Evolutionary conservation across 1,140 invertebrate genomes (phyloP), one percentile per base, ranked within the genome.

Genomic region (Vanessa atalanta): DNA sequence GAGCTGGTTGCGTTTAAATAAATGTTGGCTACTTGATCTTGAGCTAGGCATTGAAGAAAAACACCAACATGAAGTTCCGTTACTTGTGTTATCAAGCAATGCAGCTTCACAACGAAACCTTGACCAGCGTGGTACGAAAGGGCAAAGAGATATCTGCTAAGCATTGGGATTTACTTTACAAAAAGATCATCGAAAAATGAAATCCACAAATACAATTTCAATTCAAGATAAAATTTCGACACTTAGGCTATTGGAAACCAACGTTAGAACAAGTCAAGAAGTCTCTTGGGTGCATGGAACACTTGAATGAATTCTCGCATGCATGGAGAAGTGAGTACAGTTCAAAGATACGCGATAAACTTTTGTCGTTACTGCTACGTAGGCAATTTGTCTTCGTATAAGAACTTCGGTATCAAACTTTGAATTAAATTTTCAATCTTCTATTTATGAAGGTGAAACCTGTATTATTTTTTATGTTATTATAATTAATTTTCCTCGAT

Each of bases 291-390:
- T 73, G 71, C 69, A 67, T 63, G 50, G 65, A 76, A 70, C 60
- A 72, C 65, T 74, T 67, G 65, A 73, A 65, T 70, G 70, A 72
- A 76, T 60, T 72, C 69, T 47, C 55, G 61, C 43, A 51, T 73
- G 57, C 65, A 72, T 61, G 47, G 63, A 72, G 70, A 61, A 69
- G 65, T 55, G 37, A 65, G 51, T 55, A 16, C 63, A 71, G 63
- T 72, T 77, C 61, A 69, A 69, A 69, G 51, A 67, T 43, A 43
- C 37, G 75, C 66, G 64, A 72, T 72, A 76, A 76, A 76, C 60
- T 77, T 77, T 71, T 61, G 75, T 72, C 75, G 66, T 76, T 76
- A 72, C 65, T 72, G 61, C 23, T 72, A 61, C 51, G 47, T 60
- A 64, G 71, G 64, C 55, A 57, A 66, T 72, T 72, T 72, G 71